Base-by-base conservation (phyloP, 2,113 vertebrate species). In the Oceanites oceanicus region DNA sequence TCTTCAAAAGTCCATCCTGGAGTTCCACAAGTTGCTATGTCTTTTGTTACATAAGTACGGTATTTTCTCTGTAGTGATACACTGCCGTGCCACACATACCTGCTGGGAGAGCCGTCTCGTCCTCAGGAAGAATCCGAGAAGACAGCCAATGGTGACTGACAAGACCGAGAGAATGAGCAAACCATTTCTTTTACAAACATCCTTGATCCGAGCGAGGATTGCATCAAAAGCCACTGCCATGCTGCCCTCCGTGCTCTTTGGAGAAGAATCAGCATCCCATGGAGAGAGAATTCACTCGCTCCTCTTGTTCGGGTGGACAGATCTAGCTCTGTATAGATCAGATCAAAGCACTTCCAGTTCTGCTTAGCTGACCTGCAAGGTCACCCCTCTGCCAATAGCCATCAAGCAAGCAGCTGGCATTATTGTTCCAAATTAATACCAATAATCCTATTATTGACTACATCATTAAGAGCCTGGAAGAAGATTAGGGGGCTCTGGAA, bases 151-250 rank as follows among this genome's bases (percentile, higher is more conserved):
- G 72, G 99, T 99, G 97, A 99, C 99, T 0, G 99, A 99, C 66
- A 99, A 59, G 88, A 99, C 99, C 0, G 99, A 99, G 80, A 99
- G 98, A 97, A 99, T 99, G 95, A 99, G 99, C 94, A 99, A 98
- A 52, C 99, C 99, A 2, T 99, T 99, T 96, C 98, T 99, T 97
- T 98, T 98, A 98, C 99, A 99, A 86, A 99, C 98, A 26, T 99
- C 99, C 97, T 99, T 99, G 95, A 99, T 98, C 63, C 99, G 98
- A 67, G 98, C 98, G 95, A 99, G 98, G 87, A 99, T 85, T 86
- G 99, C 98, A 32, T 98, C 98, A 86, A 99, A 92, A 50, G 98
- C 98, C 97, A 98, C 98, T 32, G 98, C 98, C 99, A 99, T 99
- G 96, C 96, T 97, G 96, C 97, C 95, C 97, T 93, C 76, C 36